A percentile compares a stretch with the other conserved stretches of the same genome.
phyloP scores from a whole-genome alignment of 2,113 vertebrate species.

The Labrus mixtus region DNA sequence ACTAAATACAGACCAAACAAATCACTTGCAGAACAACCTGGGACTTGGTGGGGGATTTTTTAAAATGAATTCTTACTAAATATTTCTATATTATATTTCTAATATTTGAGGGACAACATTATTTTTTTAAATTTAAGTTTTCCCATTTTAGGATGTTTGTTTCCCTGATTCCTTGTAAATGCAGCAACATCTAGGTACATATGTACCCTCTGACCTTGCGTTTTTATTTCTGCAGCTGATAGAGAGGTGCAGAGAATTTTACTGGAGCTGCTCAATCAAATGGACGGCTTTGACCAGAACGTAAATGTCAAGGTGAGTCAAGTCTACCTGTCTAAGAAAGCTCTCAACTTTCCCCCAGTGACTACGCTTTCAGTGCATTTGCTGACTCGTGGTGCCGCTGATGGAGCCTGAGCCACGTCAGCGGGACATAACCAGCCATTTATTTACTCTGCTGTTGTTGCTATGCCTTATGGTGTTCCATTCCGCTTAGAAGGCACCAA shows the following conservation, averaged over 20 bases:
- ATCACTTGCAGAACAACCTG: not conserved
- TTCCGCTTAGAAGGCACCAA: not conserved
- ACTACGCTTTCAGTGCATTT: not conserved
- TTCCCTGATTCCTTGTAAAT: not conserved
- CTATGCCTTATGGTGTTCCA: not conserved
- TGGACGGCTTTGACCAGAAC: slow-evolving; percentile 97
- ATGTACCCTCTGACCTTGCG: not conserved
- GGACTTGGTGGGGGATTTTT: not conserved
- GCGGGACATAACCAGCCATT: not conserved
- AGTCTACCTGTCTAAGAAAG: not conserved
- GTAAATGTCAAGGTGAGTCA: slow-evolving; percentile 92
- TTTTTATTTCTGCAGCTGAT: slow-evolving; percentile 84
- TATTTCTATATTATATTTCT: too few relatives aligned
- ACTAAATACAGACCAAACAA: not conserved
- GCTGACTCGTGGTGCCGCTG: not conserved
- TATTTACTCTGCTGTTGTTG: not conserved
- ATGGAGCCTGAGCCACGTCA: not conserved
- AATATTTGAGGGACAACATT: not conserved
- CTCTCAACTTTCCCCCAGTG: slow-evolving; percentile 12
- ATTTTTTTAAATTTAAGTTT: not conserved
- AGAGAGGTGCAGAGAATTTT: slow-evolving; percentile 94
- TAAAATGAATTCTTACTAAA: not conserved
- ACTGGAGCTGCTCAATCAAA: slow-evolving; percentile 95
- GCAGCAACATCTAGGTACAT: not conserved
- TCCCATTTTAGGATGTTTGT: not conserved